Percentiles rank a stretch among this genome's conserved stretches.
Conservation (phyloP, 2,888 invertebrate species). For the Chrysina gloriosa region DNA sequence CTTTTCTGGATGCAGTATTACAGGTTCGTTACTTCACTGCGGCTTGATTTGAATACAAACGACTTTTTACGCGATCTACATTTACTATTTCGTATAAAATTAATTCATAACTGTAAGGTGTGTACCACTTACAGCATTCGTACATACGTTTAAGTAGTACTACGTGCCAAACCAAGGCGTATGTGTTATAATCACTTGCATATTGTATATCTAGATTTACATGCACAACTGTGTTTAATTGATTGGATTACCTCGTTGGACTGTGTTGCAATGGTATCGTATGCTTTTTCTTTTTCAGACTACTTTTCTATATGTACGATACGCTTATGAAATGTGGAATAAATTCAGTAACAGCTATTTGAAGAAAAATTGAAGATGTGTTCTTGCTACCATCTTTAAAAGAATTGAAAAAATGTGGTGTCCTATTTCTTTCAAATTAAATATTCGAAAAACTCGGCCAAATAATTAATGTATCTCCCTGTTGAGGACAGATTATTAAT, state of each 20-base stretch:
- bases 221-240: constrained; percentile 2
- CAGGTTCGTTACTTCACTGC: constrained; percentile 19
- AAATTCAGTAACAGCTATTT: too few relatives aligned
- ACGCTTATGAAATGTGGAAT: too few relatives aligned
- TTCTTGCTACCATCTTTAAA: too few relatives aligned
- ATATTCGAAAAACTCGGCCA: too few relatives aligned
- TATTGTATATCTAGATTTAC: background rate
- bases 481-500: too few relatives aligned
- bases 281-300: constrained; percentile 2
- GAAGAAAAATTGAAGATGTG: too few relatives aligned
- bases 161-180: constrained; percentile 1
- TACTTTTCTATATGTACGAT: too few relatives aligned
- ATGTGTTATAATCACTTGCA: background rate
- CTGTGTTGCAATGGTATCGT: background rate
- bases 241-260: background rate
- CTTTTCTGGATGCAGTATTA: constrained; percentile 17
- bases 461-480: too few relatives aligned
- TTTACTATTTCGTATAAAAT: constrained; percentile 22
- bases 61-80: constrained; percentile 6
- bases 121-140: constrained; percentile 19
- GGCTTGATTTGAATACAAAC: constrained; percentile 17
- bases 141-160: background rate
- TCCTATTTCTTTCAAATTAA: too few relatives aligned
- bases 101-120: constrained; percentile 33
- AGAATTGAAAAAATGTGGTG: too few relatives aligned